These are phyloP conservation scores for Drosophila aff. DNA, from an alignment of 1,140 invertebrate species.

Conservation along the genomic window DNA sequence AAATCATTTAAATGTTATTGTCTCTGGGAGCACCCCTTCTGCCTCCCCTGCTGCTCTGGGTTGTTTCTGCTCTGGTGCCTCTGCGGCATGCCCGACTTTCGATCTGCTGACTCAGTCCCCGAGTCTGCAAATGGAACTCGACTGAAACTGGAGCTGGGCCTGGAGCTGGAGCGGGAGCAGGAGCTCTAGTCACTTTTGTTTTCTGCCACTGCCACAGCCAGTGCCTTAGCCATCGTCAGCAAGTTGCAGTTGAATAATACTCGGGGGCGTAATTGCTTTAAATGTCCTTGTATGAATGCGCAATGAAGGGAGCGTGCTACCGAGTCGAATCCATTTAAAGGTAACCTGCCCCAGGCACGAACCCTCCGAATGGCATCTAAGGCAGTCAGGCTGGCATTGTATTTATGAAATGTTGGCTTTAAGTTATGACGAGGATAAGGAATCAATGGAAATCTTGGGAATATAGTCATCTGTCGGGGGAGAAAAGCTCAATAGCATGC, in stretches of 20 bases:
- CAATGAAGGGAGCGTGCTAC: constrained; percentile 48
- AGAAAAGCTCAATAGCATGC: constrained; percentile 2
- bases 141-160: constrained; percentile 6
- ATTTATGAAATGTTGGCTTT: constrained; percentile 19
- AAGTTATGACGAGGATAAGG: constrained; percentile 12
- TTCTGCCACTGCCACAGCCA: constrained; percentile 36
- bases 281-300: constrained; percentile 80
- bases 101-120: constrained; percentile 70
- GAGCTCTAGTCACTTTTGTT: constrained; percentile 67
- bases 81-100: constrained; percentile 61
- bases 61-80: constrained; percentile 77
- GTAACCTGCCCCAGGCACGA: constrained; percentile 41
- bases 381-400: not conserved
- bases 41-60: constrained; percentile 37
- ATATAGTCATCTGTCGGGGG: constrained; percentile 12
- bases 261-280: constrained; percentile 79
- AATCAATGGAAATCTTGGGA: constrained; percentile 32
- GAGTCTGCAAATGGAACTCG: constrained; percentile 1
- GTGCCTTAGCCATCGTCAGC: constrained; percentile 61
- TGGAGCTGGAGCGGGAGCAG: constrained; percentile 16
- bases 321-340: constrained; percentile 55
- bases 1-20: constrained; percentile 84
- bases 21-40: constrained; percentile 53
- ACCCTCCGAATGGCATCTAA: constrained; percentile 3
- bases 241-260: constrained; percentile 82